phyloP scores from a whole-genome alignment of 35 echinoderm and acorn worm species.

The Acanthaster planci region DNA sequence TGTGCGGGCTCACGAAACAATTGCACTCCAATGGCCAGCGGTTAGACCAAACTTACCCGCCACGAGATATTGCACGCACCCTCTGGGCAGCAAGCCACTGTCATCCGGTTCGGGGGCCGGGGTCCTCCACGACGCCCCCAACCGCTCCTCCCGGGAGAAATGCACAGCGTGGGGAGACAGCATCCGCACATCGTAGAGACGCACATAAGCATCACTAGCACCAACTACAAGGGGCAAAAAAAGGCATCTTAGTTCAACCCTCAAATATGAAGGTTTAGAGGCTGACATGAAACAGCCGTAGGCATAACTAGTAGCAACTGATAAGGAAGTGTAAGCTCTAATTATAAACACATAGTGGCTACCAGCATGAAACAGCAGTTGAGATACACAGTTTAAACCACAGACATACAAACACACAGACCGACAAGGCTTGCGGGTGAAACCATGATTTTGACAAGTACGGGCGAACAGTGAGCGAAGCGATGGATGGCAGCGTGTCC shows the following conservation, averaged over 20 bases:
- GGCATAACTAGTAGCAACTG: neutral
- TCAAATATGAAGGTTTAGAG: neutral
- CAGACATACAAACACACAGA: no score
- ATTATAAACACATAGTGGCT: neutral
- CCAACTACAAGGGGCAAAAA: constrained; percentile 68
- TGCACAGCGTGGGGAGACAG: constrained; percentile 81
- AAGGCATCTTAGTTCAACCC: neutral
- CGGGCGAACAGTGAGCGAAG: no score
- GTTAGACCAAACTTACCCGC: constrained; percentile 57
- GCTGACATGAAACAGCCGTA: neutral
- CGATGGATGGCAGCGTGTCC: no score
- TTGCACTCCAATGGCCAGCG: neutral
- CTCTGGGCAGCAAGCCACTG: constrained; percentile 64
- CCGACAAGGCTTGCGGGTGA: no score
- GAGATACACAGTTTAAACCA: no score
- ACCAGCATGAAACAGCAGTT: neutral
- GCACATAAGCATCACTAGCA: constrained; percentile 94
- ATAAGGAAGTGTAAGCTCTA: neutral
- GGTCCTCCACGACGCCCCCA: constrained; percentile 65
- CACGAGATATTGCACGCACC: constrained; percentile 99
- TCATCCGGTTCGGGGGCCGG: constrained; percentile 89
- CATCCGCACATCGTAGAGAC: constrained; percentile 91
- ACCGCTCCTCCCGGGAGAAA: constrained; percentile 85
- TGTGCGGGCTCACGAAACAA: no score
- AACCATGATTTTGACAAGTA: no score